Evolutionary conservation across 2,888 invertebrate genomes (phyloP).

Genomic region (Heteropelma amictum): DNA sequence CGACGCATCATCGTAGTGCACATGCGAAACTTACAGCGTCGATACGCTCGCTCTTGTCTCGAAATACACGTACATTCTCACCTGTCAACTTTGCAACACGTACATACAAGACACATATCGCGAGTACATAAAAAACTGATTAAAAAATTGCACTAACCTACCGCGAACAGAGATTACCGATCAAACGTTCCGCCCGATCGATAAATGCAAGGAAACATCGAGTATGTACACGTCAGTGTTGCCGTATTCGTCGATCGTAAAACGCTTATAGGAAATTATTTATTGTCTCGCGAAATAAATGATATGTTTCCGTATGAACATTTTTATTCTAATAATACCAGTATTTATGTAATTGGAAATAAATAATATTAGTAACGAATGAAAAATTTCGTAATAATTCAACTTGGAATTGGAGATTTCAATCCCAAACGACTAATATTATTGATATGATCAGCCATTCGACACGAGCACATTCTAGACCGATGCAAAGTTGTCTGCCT

Average conservation of each 20-base stretch:
- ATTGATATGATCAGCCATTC: no score
- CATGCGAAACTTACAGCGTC: neutral
- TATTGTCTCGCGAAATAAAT: no score
- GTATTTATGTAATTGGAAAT: no score
- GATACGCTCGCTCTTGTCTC: conserved; percentile 17
- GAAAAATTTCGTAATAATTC: no score
- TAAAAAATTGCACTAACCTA: conserved; percentile 50
- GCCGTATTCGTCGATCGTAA: conserved; percentile 7
- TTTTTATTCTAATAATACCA: no score
- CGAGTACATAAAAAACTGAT: neutral
- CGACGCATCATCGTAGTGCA: conserved; percentile 10
- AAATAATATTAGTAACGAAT: no score
- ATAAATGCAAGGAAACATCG: conserved; percentile 13
- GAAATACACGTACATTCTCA: conserved; percentile 61
- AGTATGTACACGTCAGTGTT: neutral
- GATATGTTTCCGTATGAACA: no score
- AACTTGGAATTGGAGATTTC: no score
- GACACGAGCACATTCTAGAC: no score
- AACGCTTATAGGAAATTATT: no score
- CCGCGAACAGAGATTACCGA: conserved; percentile 60
- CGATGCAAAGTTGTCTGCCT: no score
- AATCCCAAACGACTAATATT: no score
- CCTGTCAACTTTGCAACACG: conserved; percentile 62
- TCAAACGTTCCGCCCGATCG: conserved; percentile 60
- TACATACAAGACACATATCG: neutral